Conservation (phyloP, 2,888 invertebrate genomes). For the Merodon equestris region DNA sequence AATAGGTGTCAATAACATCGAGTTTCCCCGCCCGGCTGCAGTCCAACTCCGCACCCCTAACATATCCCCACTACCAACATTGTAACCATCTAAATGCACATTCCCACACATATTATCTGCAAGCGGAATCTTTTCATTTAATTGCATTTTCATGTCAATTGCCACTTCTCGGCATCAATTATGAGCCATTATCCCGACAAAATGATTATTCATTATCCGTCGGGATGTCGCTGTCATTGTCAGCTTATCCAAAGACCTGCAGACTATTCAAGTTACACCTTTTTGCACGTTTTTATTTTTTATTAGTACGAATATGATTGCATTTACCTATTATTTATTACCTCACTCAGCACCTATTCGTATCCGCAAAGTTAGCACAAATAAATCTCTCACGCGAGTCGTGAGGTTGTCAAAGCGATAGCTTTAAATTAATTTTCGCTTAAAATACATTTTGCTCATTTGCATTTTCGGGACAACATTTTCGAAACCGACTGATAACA, state of each 20-base stretch:
- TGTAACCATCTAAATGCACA: not conserved
- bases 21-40: too few relatives aligned
- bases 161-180: constrained; percentile 63
- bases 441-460: constrained; percentile 35
- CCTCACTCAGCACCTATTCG: constrained; percentile 31
- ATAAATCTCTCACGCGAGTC: constrained; percentile 35
- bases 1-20: too few relatives aligned
- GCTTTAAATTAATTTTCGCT: constrained; percentile 57
- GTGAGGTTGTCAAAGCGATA: constrained; percentile 17
- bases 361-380: constrained; percentile 30
- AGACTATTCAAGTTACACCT: too few relatives aligned
- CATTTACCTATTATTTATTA: constrained; percentile 64
- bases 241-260: too few relatives aligned
- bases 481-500: constrained; percentile 28
- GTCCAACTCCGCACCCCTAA: too few relatives aligned
- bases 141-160: constrained; percentile 65
- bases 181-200: constrained; percentile 27
- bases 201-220: constrained; percentile 39
- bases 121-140: constrained; percentile 49
- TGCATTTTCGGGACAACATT: constrained; percentile 14
- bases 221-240: constrained; percentile 3
- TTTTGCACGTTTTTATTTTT: constrained; percentile 8
- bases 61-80: too few relatives aligned
- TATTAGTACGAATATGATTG: constrained; percentile 53
- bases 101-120: not conserved